Conservation (phyloP, 1,140 invertebrate species). For the Araneus ventricosus region DNA sequence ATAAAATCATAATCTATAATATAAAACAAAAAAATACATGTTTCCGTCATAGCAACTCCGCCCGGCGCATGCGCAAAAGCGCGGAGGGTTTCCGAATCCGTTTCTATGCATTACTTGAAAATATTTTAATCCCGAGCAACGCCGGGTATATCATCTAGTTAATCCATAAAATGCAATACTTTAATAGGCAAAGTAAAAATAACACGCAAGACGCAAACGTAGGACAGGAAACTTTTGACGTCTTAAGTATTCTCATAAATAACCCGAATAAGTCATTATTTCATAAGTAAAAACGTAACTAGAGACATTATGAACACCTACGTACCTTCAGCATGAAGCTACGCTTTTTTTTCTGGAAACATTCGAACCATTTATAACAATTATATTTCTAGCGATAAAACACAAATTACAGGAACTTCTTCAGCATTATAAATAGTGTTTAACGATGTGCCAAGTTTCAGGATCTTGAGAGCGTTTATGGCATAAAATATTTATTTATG, state of each 20-base stretch:
- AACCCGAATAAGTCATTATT: slow-evolving; percentile 11
- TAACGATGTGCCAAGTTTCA: not conserved
- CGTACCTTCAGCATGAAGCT: not conserved
- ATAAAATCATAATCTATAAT: no score
- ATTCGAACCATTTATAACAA: not conserved
- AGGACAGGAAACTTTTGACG: not conserved
- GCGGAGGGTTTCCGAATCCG: no score
- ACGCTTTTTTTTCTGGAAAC: not conserved
- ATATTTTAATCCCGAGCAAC: no score
- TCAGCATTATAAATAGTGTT: not conserved
- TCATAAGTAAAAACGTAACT: not conserved
- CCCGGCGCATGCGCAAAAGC: no score
- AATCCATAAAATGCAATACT: not conserved
- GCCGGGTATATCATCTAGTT: no score
- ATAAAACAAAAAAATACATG: no score
- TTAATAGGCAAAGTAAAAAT: not conserved
- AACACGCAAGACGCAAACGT: not conserved
- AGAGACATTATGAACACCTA: not conserved
- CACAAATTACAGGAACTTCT: slow-evolving; percentile 2
- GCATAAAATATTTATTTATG: slow-evolving; percentile 14
- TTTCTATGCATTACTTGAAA: no score
- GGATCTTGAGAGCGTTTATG: not conserved
- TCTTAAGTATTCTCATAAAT: not conserved
- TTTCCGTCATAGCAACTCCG: no score
- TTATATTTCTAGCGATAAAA: slow-evolving; percentile 16